Evolutionary conservation across 2,888 invertebrate genomes (phyloP).

Genomic region (Gastracanthus pulcherrimus): DNA sequence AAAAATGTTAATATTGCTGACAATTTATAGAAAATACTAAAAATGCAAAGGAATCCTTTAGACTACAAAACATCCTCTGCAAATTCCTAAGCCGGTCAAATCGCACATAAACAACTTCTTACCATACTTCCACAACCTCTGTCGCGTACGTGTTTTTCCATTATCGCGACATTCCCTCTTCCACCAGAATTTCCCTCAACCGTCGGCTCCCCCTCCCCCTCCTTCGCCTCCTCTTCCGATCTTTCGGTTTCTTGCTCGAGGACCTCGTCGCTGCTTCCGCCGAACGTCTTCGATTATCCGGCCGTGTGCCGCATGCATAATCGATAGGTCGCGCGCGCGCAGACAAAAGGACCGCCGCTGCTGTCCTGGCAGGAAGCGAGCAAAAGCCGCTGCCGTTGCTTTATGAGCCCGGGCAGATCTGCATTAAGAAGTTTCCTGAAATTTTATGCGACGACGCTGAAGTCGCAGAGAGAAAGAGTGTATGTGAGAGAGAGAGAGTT

Average conservation of each 20-base stretch:
- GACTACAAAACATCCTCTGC: background rate
- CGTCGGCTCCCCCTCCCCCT: background rate
- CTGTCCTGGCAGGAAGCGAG: background rate
- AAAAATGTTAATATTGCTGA: no score
- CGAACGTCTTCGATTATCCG: slow-evolving; percentile 53
- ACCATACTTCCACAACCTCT: background rate
- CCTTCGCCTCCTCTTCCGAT: background rate
- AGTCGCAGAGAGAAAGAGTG: slow-evolving; percentile 3
- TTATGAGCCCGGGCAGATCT: slow-evolving; percentile 50
- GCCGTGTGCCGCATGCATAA: slow-evolving; percentile 53
- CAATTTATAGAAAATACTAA: no score
- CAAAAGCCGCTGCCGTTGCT: slow-evolving; percentile 40
- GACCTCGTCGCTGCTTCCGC: background rate
- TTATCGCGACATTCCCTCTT: slow-evolving; percentile 33
- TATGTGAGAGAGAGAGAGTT: slow-evolving; percentile 1
- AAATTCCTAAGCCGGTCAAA: background rate
- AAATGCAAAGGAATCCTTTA: background rate
- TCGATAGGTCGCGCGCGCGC: slow-evolving; percentile 28
- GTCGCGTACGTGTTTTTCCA: slow-evolving; percentile 3
- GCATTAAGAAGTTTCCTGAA: slow-evolving; percentile 56
- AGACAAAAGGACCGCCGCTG: slow-evolving; percentile 25
- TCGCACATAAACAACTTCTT: background rate
- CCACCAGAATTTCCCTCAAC: no score
- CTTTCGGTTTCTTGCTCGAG: background rate
- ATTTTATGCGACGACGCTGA: slow-evolving; percentile 45